Evolutionary conservation across 2,797 vertebrate species (phyloP), one percentile per base, ranked within the genome.

Genomic region (Pipistrellus nathusii): DNA sequence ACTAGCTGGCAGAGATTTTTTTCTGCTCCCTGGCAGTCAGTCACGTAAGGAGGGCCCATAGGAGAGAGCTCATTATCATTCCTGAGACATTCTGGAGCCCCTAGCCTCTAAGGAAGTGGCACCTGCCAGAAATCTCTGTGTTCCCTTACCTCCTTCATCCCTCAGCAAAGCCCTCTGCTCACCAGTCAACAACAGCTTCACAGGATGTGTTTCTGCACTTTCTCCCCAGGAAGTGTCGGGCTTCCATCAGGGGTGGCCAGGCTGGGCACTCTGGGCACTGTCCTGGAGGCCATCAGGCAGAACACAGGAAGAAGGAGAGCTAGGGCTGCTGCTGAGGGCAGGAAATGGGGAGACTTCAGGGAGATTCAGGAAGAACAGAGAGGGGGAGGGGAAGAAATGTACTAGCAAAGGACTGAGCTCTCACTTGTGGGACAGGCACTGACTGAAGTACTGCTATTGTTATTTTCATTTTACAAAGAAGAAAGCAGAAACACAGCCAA

Each of bases 21-120:
- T 73, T 32, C 57, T 66, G 81, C 57, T 75, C 82, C 72, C 73
- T 51, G 83, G 84, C 55, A 73, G 46, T 35, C 30, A 0, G 46
- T 35, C 30, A 0, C 5, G 11, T 53, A 41, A 35, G 62, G 46
- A 64, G n/a, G 44, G 44, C 12, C 30, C 46, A 30, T 20, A 71
- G 75, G 72, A 48, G 46, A 66, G 44, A 84, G 21, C 68, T 87
- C 55, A 55, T 97, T 90, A 55, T 72, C 84, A 95, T 96, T 95
- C 76, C 21, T 13, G 23, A 87, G 71, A 17, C 69, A 48, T 82
- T 57, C 32, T 5, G 8, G 69, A 55, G 57, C 82, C 77, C 55
- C 53, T n/a, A 23, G 62, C 72, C 83, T 87, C 83, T 48, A 35
- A 89, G 69, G 38, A 89, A 84, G 68, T 3, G 5, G 78, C 12